A percentile compares a stretch with the other conserved stretches of the same genome.
Conservation (phyloP, 2,797 vertebrate species). For the Coranthus polyacanthus region DNA sequence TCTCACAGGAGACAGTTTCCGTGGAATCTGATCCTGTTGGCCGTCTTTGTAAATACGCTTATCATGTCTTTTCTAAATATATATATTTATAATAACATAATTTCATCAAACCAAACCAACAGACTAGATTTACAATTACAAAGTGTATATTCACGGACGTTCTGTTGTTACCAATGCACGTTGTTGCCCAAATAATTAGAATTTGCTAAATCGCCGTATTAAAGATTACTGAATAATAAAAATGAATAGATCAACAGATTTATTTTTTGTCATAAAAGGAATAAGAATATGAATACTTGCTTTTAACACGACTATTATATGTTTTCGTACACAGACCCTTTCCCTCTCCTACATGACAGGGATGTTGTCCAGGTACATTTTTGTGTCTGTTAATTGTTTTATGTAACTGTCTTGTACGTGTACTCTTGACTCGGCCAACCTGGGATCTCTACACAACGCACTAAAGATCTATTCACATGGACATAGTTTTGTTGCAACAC, state of each 20-base stretch:
- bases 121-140: background rate
- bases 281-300: background rate
- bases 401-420: no score
- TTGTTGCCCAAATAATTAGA: no score
- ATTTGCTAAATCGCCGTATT: background rate
- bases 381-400: constrained; percentile 8
- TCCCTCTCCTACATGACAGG: constrained; percentile 96
- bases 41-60: constrained; percentile 90
- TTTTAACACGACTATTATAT: constrained; percentile 33
- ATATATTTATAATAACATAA: no score
- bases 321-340: constrained; percentile 88
- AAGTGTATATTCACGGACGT: background rate
- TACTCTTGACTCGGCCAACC: no score
- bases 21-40: constrained; percentile 94
- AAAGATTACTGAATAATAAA: no score
- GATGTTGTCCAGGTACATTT: constrained; percentile 92
- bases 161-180: no score
- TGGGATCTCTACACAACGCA: no score
- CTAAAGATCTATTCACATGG: no score
- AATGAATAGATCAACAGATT: no score
- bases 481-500: no score
- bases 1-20: constrained; percentile 91
- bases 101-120: background rate
- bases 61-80: background rate
- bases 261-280: background rate